phyloP scores from a whole-genome alignment of 1,140 invertebrate genomes.

The Aradophagus sp. region DNA sequence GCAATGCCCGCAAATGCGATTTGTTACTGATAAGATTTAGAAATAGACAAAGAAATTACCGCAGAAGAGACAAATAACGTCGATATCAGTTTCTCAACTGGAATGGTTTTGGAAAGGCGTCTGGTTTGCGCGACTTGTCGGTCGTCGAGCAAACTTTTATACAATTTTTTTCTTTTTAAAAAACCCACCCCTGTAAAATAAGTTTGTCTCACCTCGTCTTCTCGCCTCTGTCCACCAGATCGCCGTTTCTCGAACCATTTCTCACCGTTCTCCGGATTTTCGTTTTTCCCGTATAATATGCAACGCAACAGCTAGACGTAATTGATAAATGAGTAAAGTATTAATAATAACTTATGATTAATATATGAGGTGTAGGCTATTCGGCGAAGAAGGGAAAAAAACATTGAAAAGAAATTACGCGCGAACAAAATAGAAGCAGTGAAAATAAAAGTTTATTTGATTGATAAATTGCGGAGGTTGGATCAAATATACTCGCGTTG shows the following conservation, averaged over 20 bases:
- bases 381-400: conserved; percentile 24
- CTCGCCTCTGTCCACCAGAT: conserved; percentile 2
- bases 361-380: conserved; percentile 59
- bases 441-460: conserved; percentile 38
- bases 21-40: conserved; percentile 62
- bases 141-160: conserved; percentile 23
- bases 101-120: conserved; percentile 32
- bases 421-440: conserved; percentile 11
- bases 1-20: conserved; percentile 56
- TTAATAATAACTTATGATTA: conserved; percentile 63
- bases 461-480: conserved; percentile 54
- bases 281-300: conserved; percentile 63
- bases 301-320: conserved; percentile 66
- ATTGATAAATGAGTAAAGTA: conserved; percentile 65
- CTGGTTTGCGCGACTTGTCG: too few species aligned
- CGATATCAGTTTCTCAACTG: conserved; percentile 56
- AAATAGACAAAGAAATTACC: conserved; percentile 34
- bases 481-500: conserved; percentile 33
- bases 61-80: conserved; percentile 8
- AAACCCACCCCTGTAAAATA: too few species aligned
- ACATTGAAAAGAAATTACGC: conserved; percentile 9
- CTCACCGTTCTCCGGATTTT: conserved; percentile 34
- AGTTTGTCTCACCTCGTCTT: conserved; percentile 8
- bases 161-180: conserved; percentile 45
- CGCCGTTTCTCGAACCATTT: conserved; percentile 28